Base-by-base conservation (phyloP, 2,113 vertebrate genomes). In the Epinephelus fuscoguttatus region DNA sequence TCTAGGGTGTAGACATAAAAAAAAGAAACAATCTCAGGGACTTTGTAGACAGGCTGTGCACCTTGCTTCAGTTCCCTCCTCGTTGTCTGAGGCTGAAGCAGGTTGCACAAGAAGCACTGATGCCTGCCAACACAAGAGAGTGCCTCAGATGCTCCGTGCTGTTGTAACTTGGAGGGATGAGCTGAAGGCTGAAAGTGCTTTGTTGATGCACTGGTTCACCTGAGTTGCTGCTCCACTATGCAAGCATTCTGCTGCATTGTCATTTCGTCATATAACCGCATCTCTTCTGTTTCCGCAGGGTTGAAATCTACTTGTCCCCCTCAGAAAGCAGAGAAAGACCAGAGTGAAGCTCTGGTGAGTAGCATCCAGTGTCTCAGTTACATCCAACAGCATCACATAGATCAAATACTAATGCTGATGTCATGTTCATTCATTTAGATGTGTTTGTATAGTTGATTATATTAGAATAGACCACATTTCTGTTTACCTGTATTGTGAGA, bases 331-430 rank as follows among this genome's bases (percentile, higher is more conserved):
- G 93, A 95, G 71, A 95, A 94, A 85, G 88, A 94, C 25, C 88
- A 91, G 75, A 89, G 66, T 84, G 92, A 93, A 90, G 84, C 89
- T 88, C 87, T 84, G 93, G 96, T 96, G 84, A 93, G 94, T 79
- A 18, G 23, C 37, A 13, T 37, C 17, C 4, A 56, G 4, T 70
- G 75, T 72, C 15, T 76, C 23, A 60, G 15, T 47, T n/a, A 40
- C 5, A 50, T n/a, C 2, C 59, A 33, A 7, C 33, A 37, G 33
- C 33, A 37, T 37, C 33, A 37, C 33, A 37, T 7, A 37, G 33
- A 37, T 37, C 33, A 37, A 8, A 37, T 37, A 8, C 33, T 6
- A 6, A 37, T 7, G 33, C 6, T 37, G 33, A 37, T 37, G 33
- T 37, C 18, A 14, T 11, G 2, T 49, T 33, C 33, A 70, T 40